These are phyloP conservation scores for Rhea americana DNA, from an alignment of 2,113 vertebrate species.

Conservation along the genomic window DNA sequence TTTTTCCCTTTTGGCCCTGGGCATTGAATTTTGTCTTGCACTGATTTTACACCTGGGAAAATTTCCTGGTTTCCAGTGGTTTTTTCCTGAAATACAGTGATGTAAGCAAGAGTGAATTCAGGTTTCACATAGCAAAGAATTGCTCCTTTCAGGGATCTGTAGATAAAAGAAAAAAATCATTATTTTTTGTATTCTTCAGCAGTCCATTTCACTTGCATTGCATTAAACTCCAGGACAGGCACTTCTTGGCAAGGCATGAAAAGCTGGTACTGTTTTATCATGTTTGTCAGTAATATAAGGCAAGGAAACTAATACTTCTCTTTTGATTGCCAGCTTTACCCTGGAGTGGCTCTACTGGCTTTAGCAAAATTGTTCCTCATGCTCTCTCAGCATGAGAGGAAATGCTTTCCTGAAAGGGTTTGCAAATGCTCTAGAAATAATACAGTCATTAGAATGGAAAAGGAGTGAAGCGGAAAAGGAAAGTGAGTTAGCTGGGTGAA, in stretches of 20 bases:
- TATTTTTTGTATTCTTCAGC: slow-evolving; percentile 28
- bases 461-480: background rate
- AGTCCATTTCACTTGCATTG: slow-evolving; percentile 34
- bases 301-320: slow-evolving; percentile 13
- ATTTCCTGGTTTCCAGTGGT: background rate
- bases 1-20: background rate
- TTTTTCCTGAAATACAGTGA: background rate
- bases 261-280: background rate
- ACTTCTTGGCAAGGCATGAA: slow-evolving; percentile 57
- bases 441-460: background rate
- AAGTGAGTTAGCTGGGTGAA: background rate
- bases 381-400: background rate
- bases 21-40: background rate
- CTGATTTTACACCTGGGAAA: background rate
- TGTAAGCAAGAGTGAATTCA: slow-evolving; percentile 1
- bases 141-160: slow-evolving; percentile 44
- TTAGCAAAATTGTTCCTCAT: background rate
- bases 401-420: background rate
- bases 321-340: slow-evolving; percentile 29
- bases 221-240: slow-evolving; percentile 29
- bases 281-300: slow-evolving; percentile 23
- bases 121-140: slow-evolving; percentile 33
- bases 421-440: background rate
- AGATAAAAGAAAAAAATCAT: slow-evolving; percentile 35
- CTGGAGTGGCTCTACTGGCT: slow-evolving; percentile 8